Percentiles rank a stretch among this genome's conserved stretches.
These are phyloP conservation scores for Cervus canadensis DNA, from an alignment of 2,113 vertebrate genomes.

Conservation along the genomic window DNA sequence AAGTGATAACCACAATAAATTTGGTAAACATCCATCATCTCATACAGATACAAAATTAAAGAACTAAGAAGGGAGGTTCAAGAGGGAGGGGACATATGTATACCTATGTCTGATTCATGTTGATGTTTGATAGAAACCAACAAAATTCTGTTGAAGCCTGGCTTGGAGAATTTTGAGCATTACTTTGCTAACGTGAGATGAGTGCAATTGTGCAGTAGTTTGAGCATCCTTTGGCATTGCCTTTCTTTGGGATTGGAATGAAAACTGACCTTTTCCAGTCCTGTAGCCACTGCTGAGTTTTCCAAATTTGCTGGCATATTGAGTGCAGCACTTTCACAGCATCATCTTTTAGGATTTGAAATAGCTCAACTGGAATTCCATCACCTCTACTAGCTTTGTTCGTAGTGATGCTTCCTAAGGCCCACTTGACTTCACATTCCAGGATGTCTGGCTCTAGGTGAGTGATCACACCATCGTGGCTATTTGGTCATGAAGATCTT, in stretches of 20 bases:
- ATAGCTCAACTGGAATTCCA: neutral
- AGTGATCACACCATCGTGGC: neutral
- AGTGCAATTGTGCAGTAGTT: neutral
- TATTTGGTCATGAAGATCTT: neutral
- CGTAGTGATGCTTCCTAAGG: neutral
- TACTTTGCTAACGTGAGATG: neutral
- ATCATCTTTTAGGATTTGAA: neutral
- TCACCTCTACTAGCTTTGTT: neutral
- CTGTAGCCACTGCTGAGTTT: neutral
- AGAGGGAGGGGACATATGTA: neutral
- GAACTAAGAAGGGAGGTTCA: neutral
- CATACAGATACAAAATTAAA: neutral
- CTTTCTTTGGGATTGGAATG: neutral
- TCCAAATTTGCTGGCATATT: neutral
- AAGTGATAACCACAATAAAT: neutral
- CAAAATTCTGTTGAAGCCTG: neutral
- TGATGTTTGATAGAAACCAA: neutral
- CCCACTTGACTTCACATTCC: neutral
- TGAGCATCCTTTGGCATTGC: neutral
- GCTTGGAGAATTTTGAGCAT: neutral
- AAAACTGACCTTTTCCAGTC: neutral
- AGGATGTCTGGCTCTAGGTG: neutral
- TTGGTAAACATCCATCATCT: neutral
- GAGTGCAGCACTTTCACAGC: neutral
- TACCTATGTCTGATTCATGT: neutral